A percentile compares a stretch with the other conserved stretches of the same genome.
Evolutionary conservation across 2,888 invertebrate genomes (phyloP).

Genomic region (Temnothorax unifasciatus): DNA sequence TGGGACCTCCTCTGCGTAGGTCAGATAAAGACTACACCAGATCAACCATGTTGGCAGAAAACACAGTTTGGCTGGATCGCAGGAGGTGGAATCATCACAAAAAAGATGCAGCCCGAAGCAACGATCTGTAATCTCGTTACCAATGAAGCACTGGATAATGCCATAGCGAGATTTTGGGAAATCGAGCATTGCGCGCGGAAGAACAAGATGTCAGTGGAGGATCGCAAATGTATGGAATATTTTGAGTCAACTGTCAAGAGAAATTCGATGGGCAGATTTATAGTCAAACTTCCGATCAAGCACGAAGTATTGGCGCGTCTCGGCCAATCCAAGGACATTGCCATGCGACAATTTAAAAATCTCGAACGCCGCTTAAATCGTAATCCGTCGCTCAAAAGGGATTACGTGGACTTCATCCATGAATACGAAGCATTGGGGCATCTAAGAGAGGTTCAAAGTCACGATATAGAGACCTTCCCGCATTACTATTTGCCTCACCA

Average conservation of each 20-base stretch:
- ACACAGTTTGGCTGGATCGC: no score
- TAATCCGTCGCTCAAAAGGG: not conserved
- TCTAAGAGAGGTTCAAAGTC: not conserved
- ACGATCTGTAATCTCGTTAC: no score
- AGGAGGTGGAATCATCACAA: no score
- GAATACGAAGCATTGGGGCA: not conserved
- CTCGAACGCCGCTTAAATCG: not conserved
- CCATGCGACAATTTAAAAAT: not conserved
- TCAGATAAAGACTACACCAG: no score
- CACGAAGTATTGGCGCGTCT: not conserved
- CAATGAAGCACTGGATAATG: no score
- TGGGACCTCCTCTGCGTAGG: no score
- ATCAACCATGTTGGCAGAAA: no score
- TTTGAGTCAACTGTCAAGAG: not conserved
- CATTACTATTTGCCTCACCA: not conserved
- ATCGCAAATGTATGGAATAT: not conserved
- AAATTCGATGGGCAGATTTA: not conserved
- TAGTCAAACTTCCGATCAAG: no score
- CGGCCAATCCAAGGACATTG: not conserved
- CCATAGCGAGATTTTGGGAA: not conserved
- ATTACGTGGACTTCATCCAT: not conserved
- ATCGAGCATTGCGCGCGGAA: not conserved
- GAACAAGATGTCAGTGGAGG: not conserved
- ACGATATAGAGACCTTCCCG: no score
- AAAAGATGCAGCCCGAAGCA: no score